Conservation (phyloP, 1,140 invertebrate genomes). For the Sarcophaga bullata region DNA sequence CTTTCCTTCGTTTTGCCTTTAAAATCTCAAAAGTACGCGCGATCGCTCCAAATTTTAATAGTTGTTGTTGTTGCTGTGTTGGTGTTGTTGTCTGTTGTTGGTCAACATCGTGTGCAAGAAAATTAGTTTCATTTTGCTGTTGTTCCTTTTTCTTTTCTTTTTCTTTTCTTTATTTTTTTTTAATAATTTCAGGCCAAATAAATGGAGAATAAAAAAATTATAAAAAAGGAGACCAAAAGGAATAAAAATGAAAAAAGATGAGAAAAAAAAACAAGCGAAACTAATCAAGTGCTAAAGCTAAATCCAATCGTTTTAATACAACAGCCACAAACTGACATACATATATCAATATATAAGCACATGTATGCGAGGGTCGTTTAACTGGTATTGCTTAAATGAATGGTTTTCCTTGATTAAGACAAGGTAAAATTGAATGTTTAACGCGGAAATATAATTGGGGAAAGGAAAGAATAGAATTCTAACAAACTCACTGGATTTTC, state of each 20-base stretch:
- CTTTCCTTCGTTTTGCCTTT: neutral
- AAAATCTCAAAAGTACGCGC: neutral
- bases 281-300: constrained; percentile 42
- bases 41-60: constrained; percentile 37
- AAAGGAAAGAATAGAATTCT: too few relatives aligned
- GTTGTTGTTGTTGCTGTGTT: constrained; percentile 28
- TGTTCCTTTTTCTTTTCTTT: constrained; percentile 32
- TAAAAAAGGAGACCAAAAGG: neutral
- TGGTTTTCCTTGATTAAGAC: neutral
- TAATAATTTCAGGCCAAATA: constrained; percentile 32
- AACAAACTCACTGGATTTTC: too few relatives aligned
- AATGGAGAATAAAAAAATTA: constrained; percentile 20
- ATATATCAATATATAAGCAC: neutral
- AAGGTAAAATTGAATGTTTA: too few relatives aligned
- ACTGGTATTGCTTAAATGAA: neutral
- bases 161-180: too few relatives aligned
- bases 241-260: too few relatives aligned
- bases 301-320: constrained; percentile 26
- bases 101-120: constrained; percentile 63
- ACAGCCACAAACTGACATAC: neutral
- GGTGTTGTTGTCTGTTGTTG: constrained; percentile 10
- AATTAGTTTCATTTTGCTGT: constrained; percentile 59
- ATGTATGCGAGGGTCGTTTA: neutral
- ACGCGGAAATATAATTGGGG: too few relatives aligned
- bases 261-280: constrained; percentile 26